These are phyloP conservation scores for Actinia equina DNA, from an alignment of 64 coral and sea anemone species.

Conservation along the genomic window DNA sequence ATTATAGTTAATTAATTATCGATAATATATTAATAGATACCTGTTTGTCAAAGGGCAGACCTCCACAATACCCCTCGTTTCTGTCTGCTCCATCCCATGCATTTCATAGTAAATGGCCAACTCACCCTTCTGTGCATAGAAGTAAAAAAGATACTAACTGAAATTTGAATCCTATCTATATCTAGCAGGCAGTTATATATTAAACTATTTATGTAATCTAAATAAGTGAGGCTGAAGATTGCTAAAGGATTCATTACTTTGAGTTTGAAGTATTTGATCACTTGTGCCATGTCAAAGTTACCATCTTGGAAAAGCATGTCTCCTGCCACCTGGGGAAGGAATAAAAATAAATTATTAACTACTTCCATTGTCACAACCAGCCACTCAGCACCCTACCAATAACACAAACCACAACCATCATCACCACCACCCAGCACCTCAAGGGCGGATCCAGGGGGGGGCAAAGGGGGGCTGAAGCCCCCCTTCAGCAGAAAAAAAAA, in stretches of 20 bases:
- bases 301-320: conserved; percentile 43
- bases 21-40: background rate
- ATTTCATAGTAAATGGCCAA: conserved; percentile 47
- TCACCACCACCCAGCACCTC: background rate
- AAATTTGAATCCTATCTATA: no score
- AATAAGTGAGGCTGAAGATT: no score
- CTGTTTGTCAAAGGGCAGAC: conserved; percentile 15
- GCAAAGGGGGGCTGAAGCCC: no score
- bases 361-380: no score
- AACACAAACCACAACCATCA: no score
- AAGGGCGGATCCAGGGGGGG: no score
- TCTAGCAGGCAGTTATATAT: no score
- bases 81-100: background rate
- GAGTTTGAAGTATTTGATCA: conserved; percentile 40
- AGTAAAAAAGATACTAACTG: background rate
- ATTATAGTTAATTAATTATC: no score
- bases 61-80: conserved; percentile 34
- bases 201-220: no score
- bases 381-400: no score
- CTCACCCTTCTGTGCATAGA: conserved; percentile 1
- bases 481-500: no score
- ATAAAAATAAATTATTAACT: no score
- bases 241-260: conserved; percentile 2
- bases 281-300: conserved; percentile 44
- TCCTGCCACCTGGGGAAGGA: conserved; percentile 19